Conservation (phyloP, 1,140 invertebrate species). For the Mizuhopecten yessoensis region DNA sequence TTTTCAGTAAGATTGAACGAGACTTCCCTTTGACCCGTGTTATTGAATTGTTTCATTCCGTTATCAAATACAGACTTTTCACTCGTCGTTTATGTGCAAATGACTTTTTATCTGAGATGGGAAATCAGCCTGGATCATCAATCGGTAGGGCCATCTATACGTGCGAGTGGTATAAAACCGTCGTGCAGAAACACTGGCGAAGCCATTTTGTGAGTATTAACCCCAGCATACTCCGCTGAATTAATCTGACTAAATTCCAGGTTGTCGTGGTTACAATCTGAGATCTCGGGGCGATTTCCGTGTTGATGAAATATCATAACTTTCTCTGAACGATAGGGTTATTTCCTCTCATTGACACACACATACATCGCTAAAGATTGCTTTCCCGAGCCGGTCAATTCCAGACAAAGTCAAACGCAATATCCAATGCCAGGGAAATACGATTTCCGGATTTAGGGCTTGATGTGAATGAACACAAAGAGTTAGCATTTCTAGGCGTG, state of each 20-base stretch:
- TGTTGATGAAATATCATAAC: constrained; percentile 35
- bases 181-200: constrained; percentile 31
- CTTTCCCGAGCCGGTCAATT: constrained; percentile 10
- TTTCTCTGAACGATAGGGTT: constrained; percentile 33
- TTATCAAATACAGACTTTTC: constrained; percentile 28
- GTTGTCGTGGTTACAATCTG: not conserved
- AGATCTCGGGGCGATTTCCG: constrained; percentile 11
- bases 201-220: constrained; percentile 39
- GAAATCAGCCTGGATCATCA: constrained; percentile 26
- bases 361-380: constrained; percentile 27
- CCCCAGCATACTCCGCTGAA: constrained; percentile 3
- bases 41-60: constrained; percentile 26
- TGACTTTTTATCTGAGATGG: constrained; percentile 38
- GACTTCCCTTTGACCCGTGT: constrained; percentile 30
- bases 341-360: constrained; percentile 33
- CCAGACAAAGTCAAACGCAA: not conserved
- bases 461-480: constrained; percentile 4
- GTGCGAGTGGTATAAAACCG: constrained; percentile 16
- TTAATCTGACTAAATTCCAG: constrained; percentile 38
- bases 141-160: constrained; percentile 32
- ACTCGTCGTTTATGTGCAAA: constrained; percentile 33
- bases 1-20: constrained; percentile 22
- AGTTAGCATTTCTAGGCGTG: not conserved
- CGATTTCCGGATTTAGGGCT: constrained; percentile 23
- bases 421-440: constrained; percentile 34